A percentile compares a stretch with the other conserved stretches of the same genome.
phyloP scores from a whole-genome alignment of 1,140 invertebrate genomes.

The Zelostemma sp. region DNA sequence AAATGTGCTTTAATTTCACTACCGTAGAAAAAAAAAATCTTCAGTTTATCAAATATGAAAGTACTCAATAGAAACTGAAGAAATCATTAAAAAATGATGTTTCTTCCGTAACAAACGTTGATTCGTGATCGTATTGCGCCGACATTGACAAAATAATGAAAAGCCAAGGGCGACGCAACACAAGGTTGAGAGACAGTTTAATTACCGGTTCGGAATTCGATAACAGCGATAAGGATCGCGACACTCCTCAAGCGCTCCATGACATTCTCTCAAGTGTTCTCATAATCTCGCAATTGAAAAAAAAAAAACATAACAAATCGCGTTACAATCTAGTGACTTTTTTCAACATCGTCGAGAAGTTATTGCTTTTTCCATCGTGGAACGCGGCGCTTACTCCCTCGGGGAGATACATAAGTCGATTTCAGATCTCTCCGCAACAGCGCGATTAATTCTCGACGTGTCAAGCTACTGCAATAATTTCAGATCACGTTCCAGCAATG shows the following conservation, averaged over 20 bases:
- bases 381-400: slow-evolving; percentile 3
- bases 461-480: slow-evolving; percentile 6
- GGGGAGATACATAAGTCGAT: slow-evolving; percentile 6
- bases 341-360: no score
- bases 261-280: no score
- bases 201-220: slow-evolving; percentile 9
- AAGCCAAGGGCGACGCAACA: neutral
- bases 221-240: slow-evolving; percentile 8
- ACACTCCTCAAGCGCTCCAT: neutral
- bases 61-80: no score
- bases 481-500: slow-evolving; percentile 7
- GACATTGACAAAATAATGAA: neutral
- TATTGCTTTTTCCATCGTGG: neutral
- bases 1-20: no score
- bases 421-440: neutral
- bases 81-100: no score
- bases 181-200: neutral
- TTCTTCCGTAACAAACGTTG: no score
- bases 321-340: no score
- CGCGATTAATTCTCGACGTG: slow-evolving; percentile 9
- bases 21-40: no score
- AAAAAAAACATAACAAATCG: no score
- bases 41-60: no score
- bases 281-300: no score
- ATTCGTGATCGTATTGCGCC: no score